Base-by-base conservation (phyloP, 2,113 vertebrate species). In the Geococcyx californianus region DNA sequence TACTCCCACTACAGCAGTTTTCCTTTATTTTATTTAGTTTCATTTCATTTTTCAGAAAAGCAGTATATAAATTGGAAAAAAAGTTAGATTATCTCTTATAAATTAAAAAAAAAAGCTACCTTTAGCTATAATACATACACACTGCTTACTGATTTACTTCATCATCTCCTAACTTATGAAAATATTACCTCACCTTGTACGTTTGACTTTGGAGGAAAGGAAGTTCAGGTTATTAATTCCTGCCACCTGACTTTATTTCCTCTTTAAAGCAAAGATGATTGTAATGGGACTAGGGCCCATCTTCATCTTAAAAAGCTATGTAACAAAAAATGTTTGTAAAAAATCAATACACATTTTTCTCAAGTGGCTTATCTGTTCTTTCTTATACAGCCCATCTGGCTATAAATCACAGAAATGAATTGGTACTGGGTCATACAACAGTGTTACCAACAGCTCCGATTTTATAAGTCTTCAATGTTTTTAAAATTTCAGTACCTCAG, bases 21-120 rank as follows among this genome's bases (percentile, higher is more conserved):
- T 54, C 51, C 29, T 16, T 7, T 4, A 14, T 8, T 15, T 64
- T 29, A 11, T 45, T 31, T n/a, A 29, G 52, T 24, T 19, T 36
- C 13, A 13, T 25, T 49, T 52, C 45, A 40, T 70, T 23, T 28
- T 36, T 23, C 21, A 64, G 18, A 74, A 62, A 29, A 84, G n/a
- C 64, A 90, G 73, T 18, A 84, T 26, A 51, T 69, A 89, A 66
- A 86, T 36, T 12, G 10, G 47, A 90, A 87, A 79, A 91, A 76
- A 94, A 31, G 29, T 38, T 29, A 44, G 40, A 29, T 58, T 84
- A 72, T 80, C 87, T 84, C 89, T 84, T 94, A 90, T 95, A 92
- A 93, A 52, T 49, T 49, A 28, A 90, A 42, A 52, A 16, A 84
- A 87, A 72, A 55, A 89, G 58, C 78, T 91, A 44, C 66, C 83